These are phyloP conservation scores for Epizoanthus stellaris DNA, from an alignment of 92 coral and sea anemone species.

Conservation along the genomic window DNA sequence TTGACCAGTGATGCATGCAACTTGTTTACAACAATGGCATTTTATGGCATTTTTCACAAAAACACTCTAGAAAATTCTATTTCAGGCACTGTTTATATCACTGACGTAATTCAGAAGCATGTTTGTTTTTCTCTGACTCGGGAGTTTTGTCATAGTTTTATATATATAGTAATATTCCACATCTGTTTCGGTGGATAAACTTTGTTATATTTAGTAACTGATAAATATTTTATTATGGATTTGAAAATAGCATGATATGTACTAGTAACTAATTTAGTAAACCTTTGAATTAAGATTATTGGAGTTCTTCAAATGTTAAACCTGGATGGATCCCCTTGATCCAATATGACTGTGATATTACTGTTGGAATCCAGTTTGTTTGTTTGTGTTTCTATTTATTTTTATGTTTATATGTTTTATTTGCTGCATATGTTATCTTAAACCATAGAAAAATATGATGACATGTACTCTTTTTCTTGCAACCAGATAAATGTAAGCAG, in stretches of 20 bases:
- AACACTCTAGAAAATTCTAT: slow-evolving; percentile 12
- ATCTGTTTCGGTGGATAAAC: not conserved
- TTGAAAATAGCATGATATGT: not conserved
- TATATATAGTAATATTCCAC: not conserved
- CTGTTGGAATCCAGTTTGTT: not conserved
- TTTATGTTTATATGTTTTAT: not conserved
- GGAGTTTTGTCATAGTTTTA: not conserved
- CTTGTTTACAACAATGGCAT: slow-evolving; percentile 27
- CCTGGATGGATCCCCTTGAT: not conserved
- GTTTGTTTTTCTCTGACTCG: not conserved
- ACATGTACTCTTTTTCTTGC: not conserved
- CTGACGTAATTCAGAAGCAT: slow-evolving; percentile 11
- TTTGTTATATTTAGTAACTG: not conserved
- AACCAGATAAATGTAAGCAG: not conserved
- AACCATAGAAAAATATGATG: not conserved
- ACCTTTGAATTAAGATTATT: not conserved
- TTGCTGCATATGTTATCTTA: not conserved
- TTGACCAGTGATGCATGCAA: slow-evolving; percentile 40
- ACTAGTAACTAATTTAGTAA: too few relatives aligned
- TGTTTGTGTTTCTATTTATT: not conserved
- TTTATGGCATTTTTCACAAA: slow-evolving; percentile 34
- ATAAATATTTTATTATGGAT: not conserved
- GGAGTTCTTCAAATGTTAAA: not conserved
- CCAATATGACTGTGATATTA: not conserved
- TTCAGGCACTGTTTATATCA: slow-evolving; percentile 3